Evolutionary conservation across 2,888 invertebrate genomes (phyloP), one percentile per base, ranked within the genome.

Genomic region (Serripes groenlandicus): DNA sequence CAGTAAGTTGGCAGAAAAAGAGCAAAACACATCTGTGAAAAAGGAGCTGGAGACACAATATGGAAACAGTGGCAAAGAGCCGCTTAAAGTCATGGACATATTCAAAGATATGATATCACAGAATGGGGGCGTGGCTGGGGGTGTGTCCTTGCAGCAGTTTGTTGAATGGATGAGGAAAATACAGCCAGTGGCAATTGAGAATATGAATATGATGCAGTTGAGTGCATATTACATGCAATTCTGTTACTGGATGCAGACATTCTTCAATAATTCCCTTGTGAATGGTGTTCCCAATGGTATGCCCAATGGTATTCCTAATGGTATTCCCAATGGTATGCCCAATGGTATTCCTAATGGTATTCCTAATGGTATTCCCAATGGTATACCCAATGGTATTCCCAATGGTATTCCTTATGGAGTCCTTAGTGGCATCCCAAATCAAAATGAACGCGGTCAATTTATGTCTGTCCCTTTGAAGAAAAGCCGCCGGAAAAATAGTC

Each of bases 211-310:
- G 56, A 68, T 75, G 68, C 62, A 73, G 26, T 7, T 35, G 18
- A 75, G 35, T 18, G 54, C 35, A 23, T 35, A 52, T 18, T 73
- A 62, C 62, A 35, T 73, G 58, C 75, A 75, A 56, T 75, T 75
- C 30, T 34, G 56, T 28, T 52, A 66, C 54, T 75, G 75, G 75
- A 75, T 75, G 75, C 75, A 75, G 28, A 60, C 21, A 11, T 56
- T 71, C 34, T 35, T 54, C n/a, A 35, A 56, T 23, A 71, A 56
- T 30, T 15, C 56, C 15, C 35, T 56, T 15, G 58, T 54, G 56
- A 58, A 34, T 71, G 71, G 56, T 23, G 21, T 42, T 5, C 9
- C 66, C 42, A 42, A 42, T 42, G 23, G 26, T 7, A 66, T 23
- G 21, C 42, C 42, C n/a, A 3, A 21, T 5, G 34, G n/a, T 2